Conservation (phyloP, 2,797 vertebrate species). For the Scolopax bukidnonensis region DNA sequence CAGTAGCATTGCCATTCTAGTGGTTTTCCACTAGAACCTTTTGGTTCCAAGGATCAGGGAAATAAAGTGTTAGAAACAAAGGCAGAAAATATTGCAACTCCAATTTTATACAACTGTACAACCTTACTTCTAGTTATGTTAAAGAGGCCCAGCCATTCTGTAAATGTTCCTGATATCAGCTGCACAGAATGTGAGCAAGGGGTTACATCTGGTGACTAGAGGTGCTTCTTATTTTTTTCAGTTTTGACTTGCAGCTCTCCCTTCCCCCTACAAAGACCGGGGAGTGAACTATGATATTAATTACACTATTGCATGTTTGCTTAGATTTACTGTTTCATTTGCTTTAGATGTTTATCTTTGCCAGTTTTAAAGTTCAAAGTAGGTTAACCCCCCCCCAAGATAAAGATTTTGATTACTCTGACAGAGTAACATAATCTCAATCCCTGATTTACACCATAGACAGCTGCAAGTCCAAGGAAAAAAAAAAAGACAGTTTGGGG, state of each 20-base stretch:
- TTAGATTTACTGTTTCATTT: background rate
- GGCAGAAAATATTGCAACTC: background rate
- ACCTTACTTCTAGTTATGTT: background rate
- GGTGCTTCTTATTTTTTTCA: background rate
- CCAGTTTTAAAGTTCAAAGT: background rate
- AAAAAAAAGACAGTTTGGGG: background rate
- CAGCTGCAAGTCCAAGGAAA: background rate
- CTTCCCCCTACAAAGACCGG: rapidly evolving
- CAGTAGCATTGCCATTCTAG: background rate
- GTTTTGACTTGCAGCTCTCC: background rate
- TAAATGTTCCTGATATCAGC: background rate
- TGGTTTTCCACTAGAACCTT: background rate
- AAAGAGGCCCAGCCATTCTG: background rate
- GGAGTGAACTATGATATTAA: background rate
- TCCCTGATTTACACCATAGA: background rate
- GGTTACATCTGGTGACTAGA: background rate
- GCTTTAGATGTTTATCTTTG: conserved; percentile 6
- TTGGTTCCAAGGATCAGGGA: background rate
- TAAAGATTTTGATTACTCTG: background rate
- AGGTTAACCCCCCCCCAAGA: background rate
- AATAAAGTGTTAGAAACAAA: background rate
- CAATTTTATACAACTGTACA: background rate
- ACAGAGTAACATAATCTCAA: background rate
- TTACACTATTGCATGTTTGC: background rate
- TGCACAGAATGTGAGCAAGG: background rate